Conservation (phyloP, 2,888 invertebrate genomes). For the Lithophane socia region DNA sequence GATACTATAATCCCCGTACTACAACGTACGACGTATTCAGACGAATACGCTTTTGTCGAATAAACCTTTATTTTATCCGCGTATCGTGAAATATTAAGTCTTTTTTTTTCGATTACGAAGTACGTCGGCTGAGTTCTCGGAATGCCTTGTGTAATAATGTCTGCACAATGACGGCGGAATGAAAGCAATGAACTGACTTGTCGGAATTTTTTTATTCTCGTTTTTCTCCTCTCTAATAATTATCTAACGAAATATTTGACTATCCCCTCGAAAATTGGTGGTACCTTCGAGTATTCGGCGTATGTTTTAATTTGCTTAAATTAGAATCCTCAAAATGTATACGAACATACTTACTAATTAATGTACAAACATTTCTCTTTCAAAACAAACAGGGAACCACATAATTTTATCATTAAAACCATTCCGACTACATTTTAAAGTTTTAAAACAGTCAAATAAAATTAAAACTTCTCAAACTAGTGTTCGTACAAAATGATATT, state of each 20-base stretch:
- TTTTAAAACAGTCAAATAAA: slow-evolving; percentile 48
- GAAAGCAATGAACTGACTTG: slow-evolving; percentile 69
- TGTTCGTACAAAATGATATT: slow-evolving; percentile 70
- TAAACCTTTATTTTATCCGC: slow-evolving; percentile 84
- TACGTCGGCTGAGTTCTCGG: slow-evolving; percentile 67
- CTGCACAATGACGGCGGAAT: slow-evolving; percentile 65
- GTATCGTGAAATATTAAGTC: slow-evolving; percentile 76
- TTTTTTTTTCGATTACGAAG: slow-evolving; percentile 75
- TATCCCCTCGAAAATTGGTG: neutral
- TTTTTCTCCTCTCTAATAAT: slow-evolving; percentile 44
- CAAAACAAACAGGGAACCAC: slow-evolving; percentile 40
- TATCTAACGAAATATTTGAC: slow-evolving; percentile 20
- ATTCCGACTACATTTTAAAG: slow-evolving; percentile 33
- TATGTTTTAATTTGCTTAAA: slow-evolving; percentile 27
- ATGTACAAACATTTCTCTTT: slow-evolving; percentile 23
- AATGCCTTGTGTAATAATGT: slow-evolving; percentile 68
- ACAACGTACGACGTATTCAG: slow-evolving; percentile 74
- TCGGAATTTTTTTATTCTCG: slow-evolving; percentile 60
- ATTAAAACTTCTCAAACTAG: slow-evolving; percentile 64
- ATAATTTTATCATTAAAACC: slow-evolving; percentile 35
- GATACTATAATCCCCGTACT: slow-evolving; percentile 72
- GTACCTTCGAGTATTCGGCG: slow-evolving; percentile 10
- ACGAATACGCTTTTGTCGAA: slow-evolving; percentile 75
- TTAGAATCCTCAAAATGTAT: slow-evolving; percentile 17
- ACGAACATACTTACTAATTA: slow-evolving; percentile 34